Percentiles rank a stretch among this genome's conserved stretches.
These are phyloP conservation scores for Dolichomitus sp. DNA, from an alignment of 2,888 invertebrate species.

Conservation along the genomic window DNA sequence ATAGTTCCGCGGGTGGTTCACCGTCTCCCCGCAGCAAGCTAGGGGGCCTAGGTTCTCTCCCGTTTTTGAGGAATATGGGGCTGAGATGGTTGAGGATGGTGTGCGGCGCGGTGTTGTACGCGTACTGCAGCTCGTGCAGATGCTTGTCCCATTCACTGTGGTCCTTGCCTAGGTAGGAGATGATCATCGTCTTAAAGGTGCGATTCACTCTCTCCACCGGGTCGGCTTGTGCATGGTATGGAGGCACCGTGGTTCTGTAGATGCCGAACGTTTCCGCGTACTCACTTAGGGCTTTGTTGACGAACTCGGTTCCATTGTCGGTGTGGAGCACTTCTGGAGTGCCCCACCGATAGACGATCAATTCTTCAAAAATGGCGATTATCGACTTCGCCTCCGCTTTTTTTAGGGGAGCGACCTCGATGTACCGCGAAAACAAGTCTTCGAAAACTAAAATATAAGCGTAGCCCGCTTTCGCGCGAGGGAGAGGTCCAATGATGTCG, in stretches of 20 bases:
- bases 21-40: background rate
- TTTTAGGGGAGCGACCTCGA: slow-evolving; percentile 54
- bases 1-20: background rate
- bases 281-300: slow-evolving; percentile 11
- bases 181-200: slow-evolving; percentile 19
- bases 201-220: slow-evolving; percentile 31
- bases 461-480: slow-evolving; percentile 50
- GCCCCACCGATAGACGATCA: slow-evolving; percentile 27
- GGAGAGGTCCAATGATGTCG: slow-evolving; percentile 73
- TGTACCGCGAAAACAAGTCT: slow-evolving; percentile 71
- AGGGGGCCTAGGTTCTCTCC: slow-evolving; percentile 12
- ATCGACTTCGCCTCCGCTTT: slow-evolving; percentile 59
- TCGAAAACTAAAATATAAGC: slow-evolving; percentile 62
- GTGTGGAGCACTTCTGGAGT: slow-evolving; percentile 49
- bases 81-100: background rate
- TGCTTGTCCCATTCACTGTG: slow-evolving; percentile 67
- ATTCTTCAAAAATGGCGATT: slow-evolving; percentile 13
- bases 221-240: slow-evolving; percentile 25
- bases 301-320: slow-evolving; percentile 71
- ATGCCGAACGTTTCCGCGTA: slow-evolving; percentile 37
- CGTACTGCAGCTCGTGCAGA: slow-evolving; percentile 16
- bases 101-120: slow-evolving; percentile 30
- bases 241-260: background rate
- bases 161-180: slow-evolving; percentile 51
- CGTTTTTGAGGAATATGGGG: slow-evolving; percentile 26